Base-by-base conservation (phyloP, 2,888 invertebrate species). In the Leptinotarsa haldemani region DNA sequence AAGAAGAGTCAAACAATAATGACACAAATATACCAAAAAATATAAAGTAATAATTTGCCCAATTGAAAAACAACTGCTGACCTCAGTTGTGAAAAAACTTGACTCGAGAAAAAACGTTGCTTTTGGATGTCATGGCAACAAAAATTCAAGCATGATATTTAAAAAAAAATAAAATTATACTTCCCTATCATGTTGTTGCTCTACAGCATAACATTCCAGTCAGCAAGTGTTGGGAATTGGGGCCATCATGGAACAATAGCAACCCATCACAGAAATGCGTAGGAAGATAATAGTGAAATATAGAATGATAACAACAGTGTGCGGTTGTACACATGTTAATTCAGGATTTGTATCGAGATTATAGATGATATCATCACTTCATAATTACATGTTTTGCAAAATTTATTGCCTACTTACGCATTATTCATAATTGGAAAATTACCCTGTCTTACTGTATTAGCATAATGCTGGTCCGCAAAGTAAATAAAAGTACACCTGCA, bases 401-500 rank as follows among this genome's bases (percentile, higher is more conserved):
- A 71, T 71, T 66, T 71, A 71, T 71, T 74, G 47, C 61, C 64
- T 68, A 56, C 68, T 66, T 72, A 73, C 70, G 71, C 73, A 72
- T 73, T 73, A 73, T 74, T 66, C 69, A 30, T 75, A 77, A 77
- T 75, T 71, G 70, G 75, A 74, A 71, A 75, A 77, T 77, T 71
- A 48, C 71, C 73, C 65, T 70, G 71, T 77, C 73, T 65, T 68
- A 71, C 46, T 68, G 48, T 50, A 74, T 77, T 71, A 71, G 53
- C 77, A 74, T 77, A 77, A 77, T 73, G 66, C 40, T 47, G 56
- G 69, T 30, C 30, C 16, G 61, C 16, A 69, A 50, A 58, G 73
- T 65, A 74, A 71, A 71, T 68, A 74, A 69, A 74, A 77, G 66
- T 74, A 58, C 69, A 70, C 53, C 73, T 73, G 61, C 56, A 18